Evolutionary conservation across 2,888 invertebrate genomes (phyloP), one percentile per base, ranked within the genome.

Genomic region (Ganaspis brasiliensis): DNA sequence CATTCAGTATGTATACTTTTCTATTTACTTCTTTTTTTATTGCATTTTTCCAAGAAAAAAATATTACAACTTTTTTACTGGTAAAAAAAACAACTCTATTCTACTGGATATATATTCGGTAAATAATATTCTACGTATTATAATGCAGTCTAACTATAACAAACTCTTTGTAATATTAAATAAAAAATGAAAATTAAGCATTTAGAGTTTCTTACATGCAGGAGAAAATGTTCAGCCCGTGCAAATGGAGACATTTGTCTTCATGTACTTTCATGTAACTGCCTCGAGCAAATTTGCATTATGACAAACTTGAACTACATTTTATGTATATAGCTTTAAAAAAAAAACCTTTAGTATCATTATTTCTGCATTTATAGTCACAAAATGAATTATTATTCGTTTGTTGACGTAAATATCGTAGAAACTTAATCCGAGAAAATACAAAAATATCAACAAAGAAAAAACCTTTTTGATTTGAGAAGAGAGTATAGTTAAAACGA

Each of bases 271-370:
- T 31, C 31, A 57, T n/a, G 14, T 26, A n/a, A 16, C 19, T 16
- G 10, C 35, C 35, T 19, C 19, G 19, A 63, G 19, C 19, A 19
- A 63, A 37, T 63, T 63, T 63, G 37, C 37, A 63, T 63, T 19
- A 49, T 49, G 49, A 40, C 37, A 31, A 6, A 19, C 19, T 63
- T 37, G 21, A 14, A 21, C 16, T 56, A 19, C 16, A 57, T 9
- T 57, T 35, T 37, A 12, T 24, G 21, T 12, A 21, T 12, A 21
- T 31, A 31, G 6, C 31, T 31, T 31, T 31, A 31, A 6, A 31
- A 31, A 31, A 6, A 31, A 31, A 31, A 31, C 3, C 31, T 31
- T 31, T 31, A 24, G 2, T 31, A 31, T 31, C 10, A 9, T 56
- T 14, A 12, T 56, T 8, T 24, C 12, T 0, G 56, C 21, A 4